Evolutionary conservation across 1,140 invertebrate species (phyloP), one percentile per base, ranked within the genome.

Genomic region (Samia ricini): DNA sequence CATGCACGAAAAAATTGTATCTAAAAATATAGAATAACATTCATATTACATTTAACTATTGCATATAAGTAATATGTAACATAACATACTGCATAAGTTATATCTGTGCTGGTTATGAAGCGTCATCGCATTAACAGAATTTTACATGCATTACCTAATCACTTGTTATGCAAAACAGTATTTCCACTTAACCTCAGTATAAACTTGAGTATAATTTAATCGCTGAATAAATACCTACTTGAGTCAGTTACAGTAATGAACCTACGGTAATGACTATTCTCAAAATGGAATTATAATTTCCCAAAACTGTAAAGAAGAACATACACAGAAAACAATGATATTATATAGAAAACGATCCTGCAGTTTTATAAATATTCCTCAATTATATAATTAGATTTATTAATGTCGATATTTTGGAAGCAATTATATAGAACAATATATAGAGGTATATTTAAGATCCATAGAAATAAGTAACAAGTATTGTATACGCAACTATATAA

Each of bases 61-160:
- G n/a, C 15, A 42, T 42, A 42, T 12, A 42, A 42, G 33, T 42
- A 15, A 29, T 42, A 42, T 42, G 33, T 42, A 42, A 42, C n/a
- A 42, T 26, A 26, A 42, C 12, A 3, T 26, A 42, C 33, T 42
- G 33, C 33, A 42, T 42, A 42, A 42, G 33, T 15, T 42, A 42
- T 42, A 42, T 15, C 33, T 12, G 33, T 2, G 33, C n/a, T 15
- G n/a, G 15, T 42, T 21, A 23, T n/a, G 21, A 55, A 21, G 20
- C 21, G 52, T 24, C 51, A 54, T 54, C 24, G 23, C 51, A 33
- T 60, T 71, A 64, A 71, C 62, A 70, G 54, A 56, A 58, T 61
- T 69, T 69, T 66, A 67, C 68, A 71, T 60, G 58, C 59, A 63
- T 71, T 64, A 67, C 56, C 18, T 67, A 64, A 71, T 69, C 54